Evolutionary conservation across 2,888 invertebrate species (phyloP).

Genomic region (Suillia variegata): DNA sequence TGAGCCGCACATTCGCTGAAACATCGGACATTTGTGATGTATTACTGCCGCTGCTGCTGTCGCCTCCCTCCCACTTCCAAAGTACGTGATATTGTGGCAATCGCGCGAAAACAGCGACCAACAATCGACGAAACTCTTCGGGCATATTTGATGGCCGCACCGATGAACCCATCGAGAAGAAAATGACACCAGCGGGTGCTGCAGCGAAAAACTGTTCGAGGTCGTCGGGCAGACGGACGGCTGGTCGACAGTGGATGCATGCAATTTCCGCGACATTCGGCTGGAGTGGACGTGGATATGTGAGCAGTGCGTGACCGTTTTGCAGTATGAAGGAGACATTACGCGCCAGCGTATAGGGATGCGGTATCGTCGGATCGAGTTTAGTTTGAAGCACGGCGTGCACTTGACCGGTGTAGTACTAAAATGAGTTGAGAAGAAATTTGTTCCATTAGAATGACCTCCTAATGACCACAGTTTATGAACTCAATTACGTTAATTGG

Average conservation of each 20-base stretch:
- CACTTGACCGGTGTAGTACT: conserved; percentile 47
- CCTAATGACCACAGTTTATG: too few relatives aligned
- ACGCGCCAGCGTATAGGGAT: conserved; percentile 68
- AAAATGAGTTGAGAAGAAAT: conserved; percentile 7
- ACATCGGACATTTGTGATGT: conserved; percentile 67
- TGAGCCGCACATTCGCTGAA: conserved; percentile 72
- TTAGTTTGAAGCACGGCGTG: conserved; percentile 66
- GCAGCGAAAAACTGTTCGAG: conserved; percentile 71
- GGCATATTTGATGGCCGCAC: conserved; percentile 78
- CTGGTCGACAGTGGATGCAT: conserved; percentile 73
- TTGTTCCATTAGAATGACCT: too few relatives aligned
- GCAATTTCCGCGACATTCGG: conserved; percentile 82
- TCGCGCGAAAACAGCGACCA: conserved; percentile 72
- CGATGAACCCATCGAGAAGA: conserved; percentile 81
- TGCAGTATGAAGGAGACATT: conserved; percentile 77
- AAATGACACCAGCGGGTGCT: conserved; percentile 69
- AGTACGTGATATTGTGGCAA: conserved; percentile 74
- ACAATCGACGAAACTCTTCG: conserved; percentile 68
- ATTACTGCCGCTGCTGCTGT: too few relatives aligned
- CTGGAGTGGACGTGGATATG: conserved; percentile 73
- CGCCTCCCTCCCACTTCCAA: conserved; percentile 80
- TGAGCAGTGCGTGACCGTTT: conserved; percentile 76
- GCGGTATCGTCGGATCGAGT: conserved; percentile 67
- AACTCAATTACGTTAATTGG: not conserved
- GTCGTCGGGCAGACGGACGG: conserved; percentile 68